These are phyloP conservation scores for Aporophyla lueneburgensis DNA, from an alignment of 2,888 invertebrate species.

Conservation along the genomic window DNA sequence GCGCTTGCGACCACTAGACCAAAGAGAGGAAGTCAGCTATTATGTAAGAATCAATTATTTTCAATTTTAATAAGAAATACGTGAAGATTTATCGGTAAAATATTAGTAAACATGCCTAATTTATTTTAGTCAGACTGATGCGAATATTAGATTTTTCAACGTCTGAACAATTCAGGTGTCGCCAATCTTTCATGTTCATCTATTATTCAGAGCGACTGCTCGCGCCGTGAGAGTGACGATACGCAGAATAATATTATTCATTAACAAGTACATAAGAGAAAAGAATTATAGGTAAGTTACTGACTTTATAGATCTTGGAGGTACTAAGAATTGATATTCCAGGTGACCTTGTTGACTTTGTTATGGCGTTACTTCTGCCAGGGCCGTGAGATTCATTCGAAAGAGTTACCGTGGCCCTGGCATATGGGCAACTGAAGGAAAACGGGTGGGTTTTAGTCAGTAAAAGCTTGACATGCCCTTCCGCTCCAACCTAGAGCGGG, in stretches of 20 bases:
- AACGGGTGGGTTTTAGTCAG: no score
- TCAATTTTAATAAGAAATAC: slow-evolving; percentile 1
- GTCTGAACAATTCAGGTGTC: slow-evolving; percentile 37
- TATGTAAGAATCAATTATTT: slow-evolving; percentile 24
- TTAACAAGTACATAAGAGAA: slow-evolving; percentile 32
- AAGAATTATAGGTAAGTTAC: slow-evolving; percentile 25
- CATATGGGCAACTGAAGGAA: no score
- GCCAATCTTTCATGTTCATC: slow-evolving; percentile 47
- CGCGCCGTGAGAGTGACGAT: slow-evolving; percentile 34
- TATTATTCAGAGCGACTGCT: slow-evolving; percentile 41
- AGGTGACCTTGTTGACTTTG: slow-evolving; percentile 14
- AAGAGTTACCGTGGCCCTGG: no score
- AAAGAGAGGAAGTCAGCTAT: no score
- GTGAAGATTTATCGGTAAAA: neutral
- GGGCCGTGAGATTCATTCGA: no score
- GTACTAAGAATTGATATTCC: slow-evolving; percentile 14
- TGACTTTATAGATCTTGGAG: slow-evolving; percentile 1
- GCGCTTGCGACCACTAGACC: no score
- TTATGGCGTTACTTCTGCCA: no score
- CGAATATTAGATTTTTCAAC: slow-evolving; percentile 24
- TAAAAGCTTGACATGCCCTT: no score
- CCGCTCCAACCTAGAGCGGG: no score
- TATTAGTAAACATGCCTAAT: slow-evolving; percentile 15
- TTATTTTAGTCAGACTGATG: slow-evolving; percentile 17
- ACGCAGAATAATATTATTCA: slow-evolving; percentile 39